Conservation (phyloP, 2,888 invertebrate genomes). For the Morpho achilles region DNA sequence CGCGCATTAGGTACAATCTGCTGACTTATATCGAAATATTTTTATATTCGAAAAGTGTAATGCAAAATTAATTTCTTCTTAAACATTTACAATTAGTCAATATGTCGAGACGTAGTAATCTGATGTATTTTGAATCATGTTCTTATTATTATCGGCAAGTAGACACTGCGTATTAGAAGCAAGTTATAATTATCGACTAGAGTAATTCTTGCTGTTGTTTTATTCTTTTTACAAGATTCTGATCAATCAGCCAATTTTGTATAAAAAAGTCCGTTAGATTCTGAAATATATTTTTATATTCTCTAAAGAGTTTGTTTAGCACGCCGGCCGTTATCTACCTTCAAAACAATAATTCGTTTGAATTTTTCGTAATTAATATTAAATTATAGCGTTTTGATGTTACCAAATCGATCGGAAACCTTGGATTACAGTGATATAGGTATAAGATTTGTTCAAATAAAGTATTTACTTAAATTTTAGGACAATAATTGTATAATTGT, state of each 20-base stretch:
- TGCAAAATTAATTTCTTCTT: not conserved
- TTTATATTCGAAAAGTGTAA: conserved; percentile 21
- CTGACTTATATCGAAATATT: conserved; percentile 52
- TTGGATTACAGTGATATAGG: too few relatives aligned
- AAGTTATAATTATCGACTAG: conserved; percentile 61
- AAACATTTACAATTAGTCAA: conserved; percentile 3
- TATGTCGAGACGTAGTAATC: conserved; percentile 3
- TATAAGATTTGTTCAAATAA: too few relatives aligned
- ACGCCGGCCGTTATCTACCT: too few relatives aligned
- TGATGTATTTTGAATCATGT: conserved; percentile 31
- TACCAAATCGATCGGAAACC: too few relatives aligned
- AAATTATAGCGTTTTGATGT: too few relatives aligned
- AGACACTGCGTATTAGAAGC: conserved; percentile 62
- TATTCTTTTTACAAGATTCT: conserved; percentile 7
- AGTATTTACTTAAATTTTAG: too few relatives aligned
- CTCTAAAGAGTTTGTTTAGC: too few relatives aligned
- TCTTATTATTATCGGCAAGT: conserved; percentile 48
- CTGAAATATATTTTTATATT: too few relatives aligned
- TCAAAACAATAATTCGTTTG: too few relatives aligned
- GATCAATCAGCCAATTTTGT: not conserved
- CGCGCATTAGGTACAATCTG: conserved; percentile 62
- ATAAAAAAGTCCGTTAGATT: too few relatives aligned
- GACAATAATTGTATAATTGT: too few relatives aligned
- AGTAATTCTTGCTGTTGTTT: conserved; percentile 31
- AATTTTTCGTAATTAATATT: too few relatives aligned